Conservation (phyloP, 2,113 vertebrate species). For the Neotoma lepida region DNA sequence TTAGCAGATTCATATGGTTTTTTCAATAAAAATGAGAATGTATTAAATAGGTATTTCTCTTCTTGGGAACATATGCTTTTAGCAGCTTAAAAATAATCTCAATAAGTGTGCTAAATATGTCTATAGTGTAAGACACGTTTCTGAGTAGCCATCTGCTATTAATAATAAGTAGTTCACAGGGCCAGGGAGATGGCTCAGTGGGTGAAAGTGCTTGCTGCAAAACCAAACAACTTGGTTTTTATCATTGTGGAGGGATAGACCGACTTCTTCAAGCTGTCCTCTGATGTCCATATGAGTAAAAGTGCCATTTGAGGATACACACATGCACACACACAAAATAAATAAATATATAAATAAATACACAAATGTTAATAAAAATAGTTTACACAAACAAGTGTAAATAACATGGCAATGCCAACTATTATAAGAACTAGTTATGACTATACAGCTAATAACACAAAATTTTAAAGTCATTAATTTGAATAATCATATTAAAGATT, state of each 20-base stretch:
- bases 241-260: neutral
- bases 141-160: neutral
- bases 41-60: conserved; percentile 40
- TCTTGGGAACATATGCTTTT: neutral
- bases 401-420: neutral
- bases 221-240: too few species aligned
- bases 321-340: neutral
- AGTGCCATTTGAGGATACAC: neutral
- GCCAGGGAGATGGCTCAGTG: too few species aligned
- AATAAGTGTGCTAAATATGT: neutral
- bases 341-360: neutral
- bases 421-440: neutral
- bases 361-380: neutral
- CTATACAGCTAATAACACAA: conserved; percentile 34
- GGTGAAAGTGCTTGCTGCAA: neutral
- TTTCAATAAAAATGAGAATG: conserved; percentile 79
- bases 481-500: neutral
- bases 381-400: conserved; percentile 31
- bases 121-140: neutral
- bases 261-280: neutral
- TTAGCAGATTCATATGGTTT: conserved; percentile 75
- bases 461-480: conserved; percentile 5
- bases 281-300: neutral
- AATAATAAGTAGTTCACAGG: neutral
- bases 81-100: conserved; percentile 42